Percentiles rank a stretch among this genome's conserved stretches.
These are phyloP conservation scores for Campoletis sonorensis DNA, from an alignment of 1,140 invertebrate genomes.

Conservation along the genomic window DNA sequence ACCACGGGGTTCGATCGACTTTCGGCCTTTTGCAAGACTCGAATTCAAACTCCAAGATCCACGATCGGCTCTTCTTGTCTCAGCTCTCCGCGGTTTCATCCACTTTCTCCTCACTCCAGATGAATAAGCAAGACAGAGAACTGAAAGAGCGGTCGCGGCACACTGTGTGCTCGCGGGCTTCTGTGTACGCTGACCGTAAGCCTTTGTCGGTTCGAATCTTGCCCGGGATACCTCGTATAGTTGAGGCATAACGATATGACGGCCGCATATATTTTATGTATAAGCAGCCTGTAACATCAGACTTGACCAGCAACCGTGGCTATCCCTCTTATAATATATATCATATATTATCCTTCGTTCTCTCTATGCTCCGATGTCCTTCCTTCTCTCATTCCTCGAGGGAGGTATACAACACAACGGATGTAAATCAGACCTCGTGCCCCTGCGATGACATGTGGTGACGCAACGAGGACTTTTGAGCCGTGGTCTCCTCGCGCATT, in stretches of 20 bases:
- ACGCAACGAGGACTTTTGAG: constrained; percentile 55
- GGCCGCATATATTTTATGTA: constrained; percentile 66
- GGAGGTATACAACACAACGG: constrained; percentile 35
- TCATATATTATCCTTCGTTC: constrained; percentile 45
- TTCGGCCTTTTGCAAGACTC: constrained; percentile 1
- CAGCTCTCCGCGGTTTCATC: background rate
- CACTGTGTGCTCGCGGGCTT: background rate
- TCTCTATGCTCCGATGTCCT: constrained; percentile 32
- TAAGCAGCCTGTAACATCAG: constrained; percentile 38
- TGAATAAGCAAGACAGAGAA: background rate
- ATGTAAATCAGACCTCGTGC: constrained; percentile 64
- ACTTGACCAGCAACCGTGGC: background rate
- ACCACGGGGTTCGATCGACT: constrained; percentile 14
- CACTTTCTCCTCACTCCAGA: background rate
- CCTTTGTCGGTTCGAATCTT: constrained; percentile 60
- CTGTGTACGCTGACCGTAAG: constrained; percentile 24
- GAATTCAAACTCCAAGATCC: background rate
- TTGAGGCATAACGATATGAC: constrained; percentile 64
- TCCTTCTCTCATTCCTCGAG: background rate
- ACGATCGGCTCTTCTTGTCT: constrained; percentile 19
- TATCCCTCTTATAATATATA: constrained; percentile 7
- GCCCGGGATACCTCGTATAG: constrained; percentile 54
- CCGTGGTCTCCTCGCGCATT: constrained; percentile 29
- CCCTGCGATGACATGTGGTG: constrained; percentile 64
- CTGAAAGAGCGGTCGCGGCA: background rate